phyloP scores from a whole-genome alignment of 2,113 vertebrate genomes.

The Heliornis fulica region DNA sequence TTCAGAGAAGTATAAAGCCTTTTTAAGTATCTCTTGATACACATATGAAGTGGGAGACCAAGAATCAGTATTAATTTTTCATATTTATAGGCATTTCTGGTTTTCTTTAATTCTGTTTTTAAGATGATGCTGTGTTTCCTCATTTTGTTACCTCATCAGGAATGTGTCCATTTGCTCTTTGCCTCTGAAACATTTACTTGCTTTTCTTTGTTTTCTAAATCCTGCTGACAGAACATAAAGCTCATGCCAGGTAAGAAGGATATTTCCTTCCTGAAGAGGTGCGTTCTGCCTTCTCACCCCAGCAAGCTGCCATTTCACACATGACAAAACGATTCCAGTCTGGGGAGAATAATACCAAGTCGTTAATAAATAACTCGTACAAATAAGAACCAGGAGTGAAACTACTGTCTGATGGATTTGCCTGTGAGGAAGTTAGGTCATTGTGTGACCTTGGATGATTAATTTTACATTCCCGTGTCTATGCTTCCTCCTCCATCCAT shows the following conservation, averaged over 20 bases:
- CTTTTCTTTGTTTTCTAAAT: neutral
- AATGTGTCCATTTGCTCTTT: neutral
- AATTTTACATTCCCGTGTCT: slow-evolving; percentile 2
- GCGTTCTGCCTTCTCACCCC: neutral
- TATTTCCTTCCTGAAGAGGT: neutral
- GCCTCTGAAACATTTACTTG: neutral
- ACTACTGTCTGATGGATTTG: neutral
- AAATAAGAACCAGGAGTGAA: neutral
- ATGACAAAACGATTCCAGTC: neutral
- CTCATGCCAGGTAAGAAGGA: neutral
- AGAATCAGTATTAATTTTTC: neutral
- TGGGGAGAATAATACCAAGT: neutral
- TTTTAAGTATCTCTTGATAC: neutral
- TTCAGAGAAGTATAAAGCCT: neutral
- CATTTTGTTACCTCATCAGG: neutral
- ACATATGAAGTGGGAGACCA: neutral
- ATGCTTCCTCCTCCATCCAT: neutral
- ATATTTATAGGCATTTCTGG: neutral
- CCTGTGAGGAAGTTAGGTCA: neutral
- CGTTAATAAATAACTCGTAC: slow-evolving; percentile 15
- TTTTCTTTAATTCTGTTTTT: neutral
- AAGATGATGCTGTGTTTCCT: neutral
- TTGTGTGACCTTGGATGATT: slow-evolving; percentile 24
- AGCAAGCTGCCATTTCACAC: neutral
- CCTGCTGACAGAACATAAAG: neutral